Evolutionary conservation across 2,888 invertebrate species (phyloP).

Genomic region (Chalcosyrphus nemorum): DNA sequence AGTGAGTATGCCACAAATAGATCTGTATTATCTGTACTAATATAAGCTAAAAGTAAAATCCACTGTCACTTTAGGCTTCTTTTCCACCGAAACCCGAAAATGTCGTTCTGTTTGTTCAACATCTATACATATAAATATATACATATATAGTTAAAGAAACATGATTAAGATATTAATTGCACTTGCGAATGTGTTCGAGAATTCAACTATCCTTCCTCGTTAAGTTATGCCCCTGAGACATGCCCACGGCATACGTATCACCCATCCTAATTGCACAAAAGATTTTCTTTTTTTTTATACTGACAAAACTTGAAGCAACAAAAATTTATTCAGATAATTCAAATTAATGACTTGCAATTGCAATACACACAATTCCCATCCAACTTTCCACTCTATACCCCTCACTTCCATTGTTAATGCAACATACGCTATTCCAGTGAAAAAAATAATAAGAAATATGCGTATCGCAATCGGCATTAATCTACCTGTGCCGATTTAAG

Average conservation of each 20-base stretch:
- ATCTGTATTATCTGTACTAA: no score
- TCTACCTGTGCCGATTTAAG: slow-evolving; percentile 41
- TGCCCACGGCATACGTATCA: neutral
- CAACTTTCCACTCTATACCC: neutral
- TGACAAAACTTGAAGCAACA: neutral
- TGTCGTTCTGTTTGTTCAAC: neutral
- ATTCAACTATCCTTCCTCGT: neutral
- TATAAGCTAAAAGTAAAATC: no score
- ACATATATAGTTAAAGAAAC: no score
- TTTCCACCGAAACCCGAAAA: neutral
- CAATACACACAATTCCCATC: neutral
- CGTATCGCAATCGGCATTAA: slow-evolving; percentile 8
- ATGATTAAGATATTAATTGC: neutral
- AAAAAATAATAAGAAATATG: slow-evolving; percentile 24
- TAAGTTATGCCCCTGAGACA: neutral
- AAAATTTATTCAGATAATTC: neutral
- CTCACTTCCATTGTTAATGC: slow-evolving; percentile 17
- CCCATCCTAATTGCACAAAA: neutral
- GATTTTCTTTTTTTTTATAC: neutral
- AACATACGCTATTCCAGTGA: neutral
- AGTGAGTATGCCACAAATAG: no score
- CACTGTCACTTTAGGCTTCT: no score
- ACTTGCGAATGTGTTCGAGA: no score
- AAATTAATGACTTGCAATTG: slow-evolving; percentile 6
- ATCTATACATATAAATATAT: no score